These are phyloP conservation scores for Microcebus jonahi DNA, from an alignment of 2,113 vertebrate species.

Conservation along the genomic window DNA sequence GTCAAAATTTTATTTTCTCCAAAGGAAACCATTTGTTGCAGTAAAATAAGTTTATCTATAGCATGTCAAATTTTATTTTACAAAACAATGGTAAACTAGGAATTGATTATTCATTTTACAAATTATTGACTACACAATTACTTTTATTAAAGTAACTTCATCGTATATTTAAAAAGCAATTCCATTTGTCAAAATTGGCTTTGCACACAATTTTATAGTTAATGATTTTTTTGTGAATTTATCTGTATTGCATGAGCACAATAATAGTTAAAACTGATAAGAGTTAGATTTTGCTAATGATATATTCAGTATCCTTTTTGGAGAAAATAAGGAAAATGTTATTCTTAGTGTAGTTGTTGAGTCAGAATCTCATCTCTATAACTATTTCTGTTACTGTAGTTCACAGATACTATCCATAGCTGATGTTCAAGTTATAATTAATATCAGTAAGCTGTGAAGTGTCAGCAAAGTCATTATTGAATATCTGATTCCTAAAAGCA, in stretches of 20 bases:
- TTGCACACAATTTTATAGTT: conserved; percentile 46
- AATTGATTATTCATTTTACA: conserved; percentile 68
- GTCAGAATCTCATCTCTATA: conserved; percentile 46
- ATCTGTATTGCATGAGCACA: conserved; percentile 35
- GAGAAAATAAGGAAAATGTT: conserved; percentile 59
- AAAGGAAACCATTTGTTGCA: conserved; percentile 31
- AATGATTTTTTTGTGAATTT: conserved; percentile 57
- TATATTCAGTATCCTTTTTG: conserved; percentile 42
- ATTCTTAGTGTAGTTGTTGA: conserved; percentile 46
- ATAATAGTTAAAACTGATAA: conserved; percentile 46
- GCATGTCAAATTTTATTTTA: conserved; percentile 24
- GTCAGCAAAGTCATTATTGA: conserved; percentile 46
- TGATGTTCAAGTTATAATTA: conserved; percentile 62
- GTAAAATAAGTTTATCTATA: conserved; percentile 46
- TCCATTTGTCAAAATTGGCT: conserved; percentile 62
- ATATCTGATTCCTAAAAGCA: conserved; percentile 41
- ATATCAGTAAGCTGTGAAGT: conserved; percentile 41
- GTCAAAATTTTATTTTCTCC: conserved; percentile 40
- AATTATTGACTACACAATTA: conserved; percentile 65
- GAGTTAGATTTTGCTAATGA: conserved; percentile 48
- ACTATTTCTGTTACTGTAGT: conserved; percentile 56
- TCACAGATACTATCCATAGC: conserved; percentile 43
- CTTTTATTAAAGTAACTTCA: conserved; percentile 41
- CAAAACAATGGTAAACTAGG: conserved; percentile 31
- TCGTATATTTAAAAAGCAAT: conserved; percentile 51